phyloP scores from a whole-genome alignment of 2,797 vertebrate species.

The Tachyglossus aculeatus region DNA sequence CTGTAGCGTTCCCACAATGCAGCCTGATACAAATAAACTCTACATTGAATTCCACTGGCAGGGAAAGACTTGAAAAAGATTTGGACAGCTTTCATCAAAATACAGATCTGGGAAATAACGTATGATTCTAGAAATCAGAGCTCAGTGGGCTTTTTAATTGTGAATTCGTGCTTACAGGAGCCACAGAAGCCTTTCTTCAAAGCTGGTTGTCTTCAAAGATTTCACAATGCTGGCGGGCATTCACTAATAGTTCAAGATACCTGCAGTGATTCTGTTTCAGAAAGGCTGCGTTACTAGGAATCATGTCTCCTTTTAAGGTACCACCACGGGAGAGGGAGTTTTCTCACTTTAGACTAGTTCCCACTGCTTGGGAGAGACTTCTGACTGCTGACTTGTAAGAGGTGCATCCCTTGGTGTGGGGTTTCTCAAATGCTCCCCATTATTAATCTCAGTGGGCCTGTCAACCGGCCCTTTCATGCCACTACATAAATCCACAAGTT shows the following conservation, averaged over 20 bases:
- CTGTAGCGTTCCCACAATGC: not conserved
- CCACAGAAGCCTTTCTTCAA: constrained; percentile 24
- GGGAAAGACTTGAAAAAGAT: not conserved
- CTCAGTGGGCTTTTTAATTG: constrained; percentile 29
- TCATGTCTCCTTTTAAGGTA: constrained; percentile 32
- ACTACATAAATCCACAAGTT: not conserved
- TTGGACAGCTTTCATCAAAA: constrained; percentile 14
- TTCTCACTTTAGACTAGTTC: constrained; percentile 32
- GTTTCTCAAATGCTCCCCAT: not conserved
- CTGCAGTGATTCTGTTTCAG: constrained; percentile 13
- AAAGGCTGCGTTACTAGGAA: constrained; percentile 22
- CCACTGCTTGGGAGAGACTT: not conserved
- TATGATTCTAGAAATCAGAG: constrained; percentile 29
- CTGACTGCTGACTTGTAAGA: not conserved
- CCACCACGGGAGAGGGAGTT: constrained; percentile 22
- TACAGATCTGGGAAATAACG: constrained; percentile 8
- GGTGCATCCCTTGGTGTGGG: not conserved
- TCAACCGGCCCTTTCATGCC: not conserved
- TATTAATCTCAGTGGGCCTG: not conserved
- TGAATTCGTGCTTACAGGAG: constrained; percentile 6
- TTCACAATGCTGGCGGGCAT: constrained; percentile 24
- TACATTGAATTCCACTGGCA: not conserved
- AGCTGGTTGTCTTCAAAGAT: constrained; percentile 51
- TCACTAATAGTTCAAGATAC: not conserved
- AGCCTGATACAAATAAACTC: constrained; percentile 8